phyloP scores from a whole-genome alignment of 2,888 invertebrate species.

The Lasiommata megera region DNA sequence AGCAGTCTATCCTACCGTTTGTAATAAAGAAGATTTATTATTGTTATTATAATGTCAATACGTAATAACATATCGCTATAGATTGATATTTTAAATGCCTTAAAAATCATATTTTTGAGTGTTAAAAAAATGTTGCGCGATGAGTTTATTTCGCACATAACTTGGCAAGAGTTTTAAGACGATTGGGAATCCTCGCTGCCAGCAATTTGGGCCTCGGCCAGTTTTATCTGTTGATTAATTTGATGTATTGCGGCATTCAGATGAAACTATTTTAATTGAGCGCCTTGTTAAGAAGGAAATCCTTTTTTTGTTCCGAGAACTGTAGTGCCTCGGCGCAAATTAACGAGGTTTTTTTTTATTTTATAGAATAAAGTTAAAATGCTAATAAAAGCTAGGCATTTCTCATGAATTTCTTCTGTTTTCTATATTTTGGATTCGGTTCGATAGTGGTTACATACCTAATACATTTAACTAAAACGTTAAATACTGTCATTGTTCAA shows the following conservation, averaged over 20 bases:
- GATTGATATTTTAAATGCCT: not conserved
- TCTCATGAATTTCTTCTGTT: not conserved
- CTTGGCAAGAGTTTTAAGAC: slow-evolving; percentile 27
- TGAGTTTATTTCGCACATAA: slow-evolving; percentile 24
- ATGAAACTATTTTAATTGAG: slow-evolving; percentile 30
- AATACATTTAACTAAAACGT: too few species aligned
- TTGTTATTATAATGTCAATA: too few species aligned
- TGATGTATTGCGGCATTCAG: slow-evolving; percentile 32
- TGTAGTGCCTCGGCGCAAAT: not conserved
- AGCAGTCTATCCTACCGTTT: too few species aligned
- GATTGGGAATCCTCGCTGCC: slow-evolving; percentile 21
- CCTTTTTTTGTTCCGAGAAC: not conserved
- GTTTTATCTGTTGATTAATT: slow-evolving; percentile 32
- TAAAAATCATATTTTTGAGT: not conserved
- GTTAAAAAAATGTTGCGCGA: slow-evolving; percentile 1
- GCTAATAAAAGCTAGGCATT: not conserved
- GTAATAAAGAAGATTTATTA: too few species aligned
- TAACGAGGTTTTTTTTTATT: slow-evolving; percentile 6
- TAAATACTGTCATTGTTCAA: too few species aligned
- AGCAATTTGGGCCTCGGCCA: slow-evolving; percentile 28
- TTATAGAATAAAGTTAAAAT: not conserved
- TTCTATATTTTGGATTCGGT: not conserved
- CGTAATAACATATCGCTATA: too few species aligned
- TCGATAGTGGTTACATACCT: too few species aligned
- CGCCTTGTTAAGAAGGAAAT: slow-evolving; percentile 28